Evolutionary conservation across 2,797 vertebrate genomes (phyloP).

Genomic region (Mus minutoides): DNA sequence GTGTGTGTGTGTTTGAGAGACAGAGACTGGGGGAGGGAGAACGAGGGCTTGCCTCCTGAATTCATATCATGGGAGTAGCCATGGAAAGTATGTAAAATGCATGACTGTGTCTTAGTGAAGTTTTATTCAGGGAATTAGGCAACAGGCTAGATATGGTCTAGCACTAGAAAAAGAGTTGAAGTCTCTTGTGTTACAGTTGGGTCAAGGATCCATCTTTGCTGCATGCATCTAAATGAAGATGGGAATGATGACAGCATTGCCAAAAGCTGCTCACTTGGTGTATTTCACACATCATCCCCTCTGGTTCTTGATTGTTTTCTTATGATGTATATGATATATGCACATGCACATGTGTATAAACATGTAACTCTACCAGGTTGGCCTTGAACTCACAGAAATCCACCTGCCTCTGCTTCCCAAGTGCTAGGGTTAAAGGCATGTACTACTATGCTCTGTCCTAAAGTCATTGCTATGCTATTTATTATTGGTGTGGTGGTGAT

Average conservation of each 20-base stretch:
- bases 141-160: neutral
- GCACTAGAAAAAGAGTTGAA: neutral
- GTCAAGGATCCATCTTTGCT: neutral
- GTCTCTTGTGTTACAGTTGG: neutral
- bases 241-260: neutral
- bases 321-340: neutral
- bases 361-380: neutral
- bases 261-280: neutral
- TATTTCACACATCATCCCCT: no score
- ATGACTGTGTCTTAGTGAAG: neutral
- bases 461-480: neutral
- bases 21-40: no score
- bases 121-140: neutral
- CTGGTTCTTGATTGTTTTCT: neutral
- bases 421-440: neutral
- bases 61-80: neutral
- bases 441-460: neutral
- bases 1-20: neutral
- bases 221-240: neutral
- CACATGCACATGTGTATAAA: neutral
- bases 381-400: neutral
- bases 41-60: accelerated
- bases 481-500: neutral
- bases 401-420: neutral
- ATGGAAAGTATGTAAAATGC: neutral